Conservation (phyloP, 2,888 invertebrate genomes). For the Schrankia costaestrigalis region DNA sequence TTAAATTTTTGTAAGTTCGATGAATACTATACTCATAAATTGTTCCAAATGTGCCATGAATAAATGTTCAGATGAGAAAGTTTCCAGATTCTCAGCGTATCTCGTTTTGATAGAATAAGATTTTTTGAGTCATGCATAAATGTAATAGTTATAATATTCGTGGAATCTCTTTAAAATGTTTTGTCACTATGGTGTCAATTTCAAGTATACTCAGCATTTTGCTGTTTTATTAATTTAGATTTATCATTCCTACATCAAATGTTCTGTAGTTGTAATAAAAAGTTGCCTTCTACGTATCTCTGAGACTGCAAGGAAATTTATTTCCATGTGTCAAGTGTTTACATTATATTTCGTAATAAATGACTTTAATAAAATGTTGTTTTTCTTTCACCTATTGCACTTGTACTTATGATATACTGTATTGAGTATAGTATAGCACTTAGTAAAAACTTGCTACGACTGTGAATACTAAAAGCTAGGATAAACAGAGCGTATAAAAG, state of each 20-base stretch:
- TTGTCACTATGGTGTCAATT: constrained; percentile 25
- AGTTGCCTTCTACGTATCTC: constrained; percentile 26
- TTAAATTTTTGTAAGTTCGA: constrained; percentile 20
- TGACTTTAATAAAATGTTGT: constrained; percentile 25
- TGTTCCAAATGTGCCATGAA: constrained; percentile 37
- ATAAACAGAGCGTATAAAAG: no score
- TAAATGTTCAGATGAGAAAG: constrained; percentile 21
- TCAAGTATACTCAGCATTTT: constrained; percentile 25
- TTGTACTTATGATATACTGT: no score
- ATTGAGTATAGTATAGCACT: no score
- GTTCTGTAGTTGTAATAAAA: constrained; percentile 22
- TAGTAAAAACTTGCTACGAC: no score
- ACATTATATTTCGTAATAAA: constrained; percentile 35
- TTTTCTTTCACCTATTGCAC: no score
- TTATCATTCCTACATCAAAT: constrained; percentile 33
- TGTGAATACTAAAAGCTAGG: no score
- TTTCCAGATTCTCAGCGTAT: constrained; percentile 27
- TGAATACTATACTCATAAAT: constrained; percentile 35
- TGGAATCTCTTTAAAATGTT: constrained; percentile 32
- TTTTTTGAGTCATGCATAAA: constrained; percentile 29
- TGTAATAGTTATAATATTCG: constrained; percentile 21
- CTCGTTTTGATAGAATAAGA: constrained; percentile 28
- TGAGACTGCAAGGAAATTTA: constrained; percentile 27
- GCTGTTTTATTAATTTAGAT: constrained; percentile 28
- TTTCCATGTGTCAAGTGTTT: constrained; percentile 27